Conservation (phyloP, 2,888 invertebrate genomes). For the Poecilobothrus nobilitatus region DNA sequence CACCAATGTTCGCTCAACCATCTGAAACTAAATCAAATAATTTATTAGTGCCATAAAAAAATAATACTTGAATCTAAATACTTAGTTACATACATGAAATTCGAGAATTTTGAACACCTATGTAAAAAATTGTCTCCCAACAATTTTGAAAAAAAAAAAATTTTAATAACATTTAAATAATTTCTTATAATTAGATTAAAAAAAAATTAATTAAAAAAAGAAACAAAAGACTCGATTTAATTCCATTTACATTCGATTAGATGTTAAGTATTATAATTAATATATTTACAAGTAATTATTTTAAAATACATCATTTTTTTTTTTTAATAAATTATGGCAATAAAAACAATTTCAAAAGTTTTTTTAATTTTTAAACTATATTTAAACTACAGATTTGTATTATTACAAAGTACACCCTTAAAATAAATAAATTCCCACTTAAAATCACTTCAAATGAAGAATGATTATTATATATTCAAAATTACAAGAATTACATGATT, state of each 20-base stretch:
- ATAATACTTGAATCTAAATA: neutral
- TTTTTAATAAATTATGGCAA: neutral
- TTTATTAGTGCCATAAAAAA: neutral
- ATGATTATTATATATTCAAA: too few species aligned
- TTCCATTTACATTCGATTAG: constrained; percentile 1
- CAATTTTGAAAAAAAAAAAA: too few species aligned
- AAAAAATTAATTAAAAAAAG: neutral
- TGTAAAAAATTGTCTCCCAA: neutral
- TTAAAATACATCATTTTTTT: neutral
- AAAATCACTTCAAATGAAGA: too few species aligned
- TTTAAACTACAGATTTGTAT: too few species aligned
- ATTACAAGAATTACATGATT: too few species aligned
- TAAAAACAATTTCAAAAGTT: neutral
- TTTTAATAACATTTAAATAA: neutral
- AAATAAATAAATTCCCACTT: too few species aligned
- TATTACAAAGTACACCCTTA: too few species aligned
- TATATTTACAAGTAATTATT: neutral
- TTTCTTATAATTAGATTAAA: too few species aligned
- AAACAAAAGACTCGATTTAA: neutral
- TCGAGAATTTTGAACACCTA: neutral
- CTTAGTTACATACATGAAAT: neutral
- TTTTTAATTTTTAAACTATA: neutral
- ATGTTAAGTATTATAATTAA: neutral
- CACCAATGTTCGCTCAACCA: constrained; percentile 8
- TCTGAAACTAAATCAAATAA: neutral